These are phyloP conservation scores for Promerops cafer DNA, from an alignment of 2,113 vertebrate species.

Conservation along the genomic window DNA sequence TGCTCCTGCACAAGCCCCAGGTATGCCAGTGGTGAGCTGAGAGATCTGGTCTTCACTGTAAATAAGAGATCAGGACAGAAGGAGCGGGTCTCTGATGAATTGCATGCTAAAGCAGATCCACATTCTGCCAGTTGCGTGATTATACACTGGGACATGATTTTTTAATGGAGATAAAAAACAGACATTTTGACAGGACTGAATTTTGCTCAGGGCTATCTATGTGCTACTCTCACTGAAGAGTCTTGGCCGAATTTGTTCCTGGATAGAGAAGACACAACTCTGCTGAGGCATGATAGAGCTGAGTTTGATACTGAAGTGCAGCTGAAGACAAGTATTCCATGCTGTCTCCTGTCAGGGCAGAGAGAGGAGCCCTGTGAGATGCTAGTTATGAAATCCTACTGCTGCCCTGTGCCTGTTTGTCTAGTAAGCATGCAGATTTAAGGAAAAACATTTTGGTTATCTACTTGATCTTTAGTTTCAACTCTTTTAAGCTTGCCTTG, in stretches of 20 bases:
- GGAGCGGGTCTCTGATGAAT: neutral
- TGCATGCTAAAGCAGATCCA: neutral
- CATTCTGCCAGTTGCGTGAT: neutral
- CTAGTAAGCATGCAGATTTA: neutral
- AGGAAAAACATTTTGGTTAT: neutral
- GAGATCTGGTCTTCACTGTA: neutral
- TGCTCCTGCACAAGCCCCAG: neutral
- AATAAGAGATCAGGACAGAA: neutral
- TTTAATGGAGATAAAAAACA: slow-evolving; percentile 7
- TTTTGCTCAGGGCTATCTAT: slow-evolving; percentile 12
- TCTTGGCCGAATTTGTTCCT: neutral
- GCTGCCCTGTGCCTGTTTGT: neutral
- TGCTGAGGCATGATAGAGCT: neutral
- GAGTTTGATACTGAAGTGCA: neutral
- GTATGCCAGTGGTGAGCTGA: neutral
- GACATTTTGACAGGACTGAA: neutral
- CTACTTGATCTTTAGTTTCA: neutral
- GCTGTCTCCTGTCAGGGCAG: neutral
- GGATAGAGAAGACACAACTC: neutral
- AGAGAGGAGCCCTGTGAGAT: neutral
- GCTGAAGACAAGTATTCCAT: neutral
- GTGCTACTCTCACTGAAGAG: neutral
- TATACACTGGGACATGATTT: neutral
- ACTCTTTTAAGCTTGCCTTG: neutral
- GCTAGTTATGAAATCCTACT: neutral